phyloP scores from a whole-genome alignment of 2,797 vertebrate genomes.

The Melanotaenia maccullochi region DNA sequence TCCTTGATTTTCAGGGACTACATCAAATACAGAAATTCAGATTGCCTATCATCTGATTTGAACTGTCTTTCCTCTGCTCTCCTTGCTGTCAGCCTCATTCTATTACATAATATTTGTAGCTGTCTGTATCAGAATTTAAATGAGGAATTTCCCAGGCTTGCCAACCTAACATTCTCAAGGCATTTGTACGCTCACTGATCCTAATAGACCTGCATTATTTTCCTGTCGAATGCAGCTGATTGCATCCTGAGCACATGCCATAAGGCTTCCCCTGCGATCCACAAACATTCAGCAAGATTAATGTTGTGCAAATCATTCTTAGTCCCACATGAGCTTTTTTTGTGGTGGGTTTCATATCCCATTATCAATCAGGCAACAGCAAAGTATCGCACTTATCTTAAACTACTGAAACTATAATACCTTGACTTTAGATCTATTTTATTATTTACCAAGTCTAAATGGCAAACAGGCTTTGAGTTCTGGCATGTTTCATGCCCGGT shows the following conservation, averaged over 20 bases:
- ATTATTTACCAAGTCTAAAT: neutral
- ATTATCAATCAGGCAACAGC: neutral
- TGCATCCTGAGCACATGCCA: slow-evolving; percentile 26
- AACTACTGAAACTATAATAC: neutral
- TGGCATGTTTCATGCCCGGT: neutral
- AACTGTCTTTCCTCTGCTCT: neutral
- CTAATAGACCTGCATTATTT: slow-evolving; percentile 40
- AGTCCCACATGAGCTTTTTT: slow-evolving; percentile 23
- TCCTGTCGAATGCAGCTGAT: slow-evolving; percentile 31
- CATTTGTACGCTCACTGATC: slow-evolving; percentile 6
- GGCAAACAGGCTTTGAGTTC: neutral
- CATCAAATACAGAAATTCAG: neutral
- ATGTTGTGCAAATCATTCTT: neutral
- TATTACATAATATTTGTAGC: neutral
- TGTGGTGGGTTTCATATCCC: neutral
- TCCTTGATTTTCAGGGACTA: neutral
- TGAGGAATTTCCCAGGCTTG: neutral
- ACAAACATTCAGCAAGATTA: slow-evolving; percentile 1
- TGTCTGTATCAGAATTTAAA: slow-evolving; percentile 1
- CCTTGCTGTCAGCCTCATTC: neutral
- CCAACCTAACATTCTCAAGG: slow-evolving; percentile 1
- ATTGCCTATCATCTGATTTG: slow-evolving; percentile 6
- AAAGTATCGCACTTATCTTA: neutral
- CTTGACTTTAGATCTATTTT: neutral
- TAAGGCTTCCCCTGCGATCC: neutral